Evolutionary conservation across 2,797 vertebrate species (phyloP), one percentile per base, ranked within the genome.

Genomic region (Onychomys arenicola): DNA sequence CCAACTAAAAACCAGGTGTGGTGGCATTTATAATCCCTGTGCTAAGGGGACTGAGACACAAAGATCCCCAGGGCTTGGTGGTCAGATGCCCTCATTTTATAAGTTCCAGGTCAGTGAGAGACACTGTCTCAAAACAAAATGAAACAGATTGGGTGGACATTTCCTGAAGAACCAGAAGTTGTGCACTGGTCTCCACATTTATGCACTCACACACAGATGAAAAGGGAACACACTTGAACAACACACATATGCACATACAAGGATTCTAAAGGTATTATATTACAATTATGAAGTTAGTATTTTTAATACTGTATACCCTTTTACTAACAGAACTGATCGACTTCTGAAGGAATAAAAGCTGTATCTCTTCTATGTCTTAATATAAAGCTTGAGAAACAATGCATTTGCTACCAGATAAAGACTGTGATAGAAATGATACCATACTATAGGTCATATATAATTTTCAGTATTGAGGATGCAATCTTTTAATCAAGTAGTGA

Each of bases 311-410:
- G 9, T 25, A 63, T 37, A n/a, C 57, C 3, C 27, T 89, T 85
- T 73, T 75, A 96, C 89, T 23, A 94, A 85, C 1, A 94, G 55
- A 49, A 89, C 27, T 83, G 34, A 46, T 0, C 40, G 12, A 29
- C 27, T 29, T 52, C 46, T 23, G 2, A 10, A 63, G 71, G 71
- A 83, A 88, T 76, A 81, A 89, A 93, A 59, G 5, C 4, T 81
- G n/a, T 34, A 83, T 2, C 5, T 73, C 14, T 57, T 75, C 9
- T 7, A 91, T 34, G 34, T 65, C 25, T 61, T 17, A 89, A 59
- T 25, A 77, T 40, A 83, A 94, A 90, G 29, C 17, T 86, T 82
- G 23, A 5, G 49, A 95, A 96, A 95, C 21, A 65, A 86, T 82
- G 40, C 12, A 52, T 69, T 21, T 90, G 46, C 27, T 83, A 91